Evolutionary conservation across 2,888 invertebrate genomes (phyloP), one percentile per base, ranked within the genome.

Genomic region (Platyscelio sp.): DNA sequence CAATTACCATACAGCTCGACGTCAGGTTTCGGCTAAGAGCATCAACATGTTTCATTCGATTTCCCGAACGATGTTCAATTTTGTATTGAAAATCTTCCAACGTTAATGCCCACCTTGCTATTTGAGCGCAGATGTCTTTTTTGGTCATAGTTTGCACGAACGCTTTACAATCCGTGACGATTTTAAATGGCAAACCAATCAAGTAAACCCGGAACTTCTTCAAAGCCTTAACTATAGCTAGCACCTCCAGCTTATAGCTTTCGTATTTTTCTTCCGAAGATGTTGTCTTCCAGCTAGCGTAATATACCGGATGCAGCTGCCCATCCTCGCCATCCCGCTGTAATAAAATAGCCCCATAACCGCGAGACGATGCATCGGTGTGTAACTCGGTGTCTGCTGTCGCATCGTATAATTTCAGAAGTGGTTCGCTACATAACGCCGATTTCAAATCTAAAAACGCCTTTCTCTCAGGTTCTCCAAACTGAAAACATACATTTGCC

Each of bases 321-420:
- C 38, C 26, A 20, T 74, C 49, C 3, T 24, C 20, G 11, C 24
- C 33, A 27, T 56, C 29, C 3, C 61, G 43, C 20, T 84, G 79
- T 4, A 79, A 15, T 5, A 75, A 33, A 26, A 84, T 71, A 11
- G 83, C 83, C 33, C 83, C 75, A 9, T 56, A n/a, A n/a, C n/a
- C n/a, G n/a, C n/a, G n/a, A n/a, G n/a, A n/a, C n/a, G n/a, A n/a
- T n/a, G n/a, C n/a, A n/a, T n/a, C n/a, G n/a, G n/a, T n/a, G n/a
- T n/a, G n/a, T n/a, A n/a, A n/a, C n/a, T n/a, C n/a, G n/a, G 15
- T 5, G 58, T 43, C 46, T n/a, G 46, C 46, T 20, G 46, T 46
- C 9, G 15, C 20, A 46, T 46, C 9, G 20, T 46, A 46, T 9
- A 46, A 46, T 46, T 15, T 7, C 18, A 46, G 9, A n/a, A 20